Evolutionary conservation across 2,888 invertebrate species (phyloP).

Genomic region (Drosophila greeni): DNA sequence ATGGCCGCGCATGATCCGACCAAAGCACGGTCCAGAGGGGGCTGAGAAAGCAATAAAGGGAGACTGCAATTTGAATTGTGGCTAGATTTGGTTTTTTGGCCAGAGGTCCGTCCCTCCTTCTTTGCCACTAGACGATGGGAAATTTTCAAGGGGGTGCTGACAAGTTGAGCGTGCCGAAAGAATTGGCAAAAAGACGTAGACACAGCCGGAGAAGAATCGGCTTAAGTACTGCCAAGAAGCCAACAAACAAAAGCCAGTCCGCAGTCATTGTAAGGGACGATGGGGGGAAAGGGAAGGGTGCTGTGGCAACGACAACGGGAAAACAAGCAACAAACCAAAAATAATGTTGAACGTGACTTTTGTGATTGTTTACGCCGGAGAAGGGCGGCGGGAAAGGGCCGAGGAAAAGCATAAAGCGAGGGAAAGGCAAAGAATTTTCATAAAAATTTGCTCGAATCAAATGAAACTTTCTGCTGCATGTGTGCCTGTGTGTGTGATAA

Average conservation of each 20-base stretch:
- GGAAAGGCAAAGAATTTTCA: conserved; percentile 61
- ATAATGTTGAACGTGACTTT: conserved; percentile 75
- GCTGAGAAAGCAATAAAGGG: conserved; percentile 51
- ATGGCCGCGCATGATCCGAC: conserved; percentile 52
- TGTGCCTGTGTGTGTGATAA: conserved; percentile 47
- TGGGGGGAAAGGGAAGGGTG: background rate
- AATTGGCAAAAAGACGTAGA: conserved; percentile 55
- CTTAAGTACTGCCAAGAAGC: conserved; percentile 67
- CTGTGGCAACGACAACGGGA: conserved; percentile 25
- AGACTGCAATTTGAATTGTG: conserved; percentile 68
- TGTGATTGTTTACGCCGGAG: conserved; percentile 66
- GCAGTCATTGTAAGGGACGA: conserved; percentile 57
- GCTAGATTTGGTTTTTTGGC: conserved; percentile 42
- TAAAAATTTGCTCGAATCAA: conserved; percentile 71
- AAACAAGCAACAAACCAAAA: conserved; percentile 72
- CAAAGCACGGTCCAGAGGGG: background rate
- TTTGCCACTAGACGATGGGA: conserved; percentile 1
- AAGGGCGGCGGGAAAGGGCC: conserved; percentile 7
- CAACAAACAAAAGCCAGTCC: conserved; percentile 70
- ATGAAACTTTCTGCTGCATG: conserved; percentile 61
- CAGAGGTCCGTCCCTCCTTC: conserved; percentile 4
- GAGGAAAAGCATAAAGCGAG: conserved; percentile 24
- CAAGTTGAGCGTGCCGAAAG: conserved; percentile 63
- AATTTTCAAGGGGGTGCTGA: conserved; percentile 56
- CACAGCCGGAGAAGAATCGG: conserved; percentile 53